phyloP scores from a whole-genome alignment of 2,113 vertebrate genomes.

The Serranochromis macrocephalus region DNA sequence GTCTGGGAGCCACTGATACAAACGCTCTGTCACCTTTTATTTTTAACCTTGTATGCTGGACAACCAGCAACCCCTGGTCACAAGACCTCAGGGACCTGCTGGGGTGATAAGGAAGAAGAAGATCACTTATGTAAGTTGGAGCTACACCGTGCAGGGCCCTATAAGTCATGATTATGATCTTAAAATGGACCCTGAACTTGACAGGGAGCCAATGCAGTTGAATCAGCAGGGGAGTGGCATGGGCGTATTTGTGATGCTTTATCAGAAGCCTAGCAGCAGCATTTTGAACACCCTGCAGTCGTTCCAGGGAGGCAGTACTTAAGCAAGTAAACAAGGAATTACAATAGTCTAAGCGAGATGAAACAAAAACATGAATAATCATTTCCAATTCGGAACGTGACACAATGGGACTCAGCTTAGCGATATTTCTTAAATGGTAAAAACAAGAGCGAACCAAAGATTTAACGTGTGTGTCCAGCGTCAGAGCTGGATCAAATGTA shows the following conservation, averaged over 20 bases:
- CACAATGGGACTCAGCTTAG: too few relatives aligned
- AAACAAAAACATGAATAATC: fast-evolving
- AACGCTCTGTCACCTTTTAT: background rate
- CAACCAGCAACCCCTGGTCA: background rate
- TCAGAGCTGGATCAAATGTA: too few relatives aligned
- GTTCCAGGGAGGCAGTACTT: fast-evolving
- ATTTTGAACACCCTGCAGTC: fast-evolving
- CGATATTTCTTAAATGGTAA: too few relatives aligned
- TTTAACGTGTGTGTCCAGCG: too few relatives aligned
- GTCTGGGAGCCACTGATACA: background rate
- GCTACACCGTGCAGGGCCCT: background rate
- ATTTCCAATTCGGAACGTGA: too few relatives aligned
- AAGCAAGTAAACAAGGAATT: background rate
- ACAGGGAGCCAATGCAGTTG: fast-evolving
- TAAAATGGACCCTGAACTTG: background rate
- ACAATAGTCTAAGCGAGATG: too few relatives aligned
- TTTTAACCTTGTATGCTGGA: background rate
- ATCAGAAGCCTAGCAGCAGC: fast-evolving
- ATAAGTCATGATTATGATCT: background rate
- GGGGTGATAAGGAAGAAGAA: background rate
- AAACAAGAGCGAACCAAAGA: too few relatives aligned
- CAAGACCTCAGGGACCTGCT: background rate
- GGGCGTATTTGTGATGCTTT: background rate
- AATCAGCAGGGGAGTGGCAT: background rate
- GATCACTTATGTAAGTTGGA: background rate